phyloP scores from a whole-genome alignment of 2,797 vertebrate species.

The Pelobates cultripes region DNA sequence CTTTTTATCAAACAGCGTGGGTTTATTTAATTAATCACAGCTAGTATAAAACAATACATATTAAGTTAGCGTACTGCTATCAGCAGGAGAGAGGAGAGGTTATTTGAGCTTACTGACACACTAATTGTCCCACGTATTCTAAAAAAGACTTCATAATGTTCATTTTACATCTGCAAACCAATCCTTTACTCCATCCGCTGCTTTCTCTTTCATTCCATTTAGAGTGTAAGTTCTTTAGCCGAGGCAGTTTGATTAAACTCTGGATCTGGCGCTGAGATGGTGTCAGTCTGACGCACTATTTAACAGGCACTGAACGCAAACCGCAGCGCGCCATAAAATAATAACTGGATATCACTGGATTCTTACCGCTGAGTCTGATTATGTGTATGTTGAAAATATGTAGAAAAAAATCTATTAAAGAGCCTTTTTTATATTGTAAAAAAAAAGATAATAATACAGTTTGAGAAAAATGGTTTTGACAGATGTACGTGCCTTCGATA shows the following conservation, averaged over 20 bases:
- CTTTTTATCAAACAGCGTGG: too few species aligned
- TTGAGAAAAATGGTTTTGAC: constrained; percentile 47
- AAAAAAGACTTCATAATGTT: too few species aligned
- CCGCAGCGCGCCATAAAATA: constrained; percentile 17
- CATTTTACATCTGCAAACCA: too few species aligned
- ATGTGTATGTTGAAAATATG: constrained; percentile 47
- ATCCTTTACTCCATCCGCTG: too few species aligned
- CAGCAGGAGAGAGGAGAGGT: too few species aligned
- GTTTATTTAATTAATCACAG: too few species aligned
- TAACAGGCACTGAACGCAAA: background rate
- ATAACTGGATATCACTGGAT: constrained; percentile 61
- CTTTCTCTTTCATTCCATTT: background rate
- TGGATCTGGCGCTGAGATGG: background rate
- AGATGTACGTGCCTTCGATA: constrained; percentile 40
- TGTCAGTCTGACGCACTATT: background rate
- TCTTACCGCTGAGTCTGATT: constrained; percentile 55
- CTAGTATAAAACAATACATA: too few species aligned
- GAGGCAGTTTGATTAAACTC: background rate
- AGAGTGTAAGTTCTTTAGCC: background rate
- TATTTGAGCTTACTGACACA: too few species aligned
- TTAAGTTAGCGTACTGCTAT: too few species aligned
- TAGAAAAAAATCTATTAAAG: constrained; percentile 39
- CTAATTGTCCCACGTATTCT: too few species aligned
- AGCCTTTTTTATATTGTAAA: constrained; percentile 38
- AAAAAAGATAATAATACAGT: constrained; percentile 41